Evolutionary conservation across 2,888 invertebrate genomes (phyloP).

Genomic region (Trachelus iudaicus): DNA sequence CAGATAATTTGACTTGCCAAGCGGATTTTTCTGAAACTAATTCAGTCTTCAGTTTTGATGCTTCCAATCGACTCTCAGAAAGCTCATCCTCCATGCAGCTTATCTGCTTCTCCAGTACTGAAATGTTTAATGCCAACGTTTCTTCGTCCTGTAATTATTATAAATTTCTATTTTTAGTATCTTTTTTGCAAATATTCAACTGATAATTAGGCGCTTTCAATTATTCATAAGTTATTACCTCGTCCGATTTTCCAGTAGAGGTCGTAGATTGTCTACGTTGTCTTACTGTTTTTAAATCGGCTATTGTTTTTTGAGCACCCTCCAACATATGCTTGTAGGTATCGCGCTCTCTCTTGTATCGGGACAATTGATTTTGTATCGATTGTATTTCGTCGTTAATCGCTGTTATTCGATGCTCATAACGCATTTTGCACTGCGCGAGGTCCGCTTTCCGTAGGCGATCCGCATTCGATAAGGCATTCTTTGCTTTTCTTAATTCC

Average conservation of each 20-base stretch:
- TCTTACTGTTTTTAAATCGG: conserved; percentile 74
- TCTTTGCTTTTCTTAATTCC: conserved; percentile 78
- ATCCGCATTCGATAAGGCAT: conserved; percentile 75
- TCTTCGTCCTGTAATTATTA: conserved; percentile 72
- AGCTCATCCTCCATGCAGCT: conserved; percentile 89
- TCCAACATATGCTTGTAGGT: conserved; percentile 91
- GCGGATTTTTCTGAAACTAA: conserved; percentile 89
- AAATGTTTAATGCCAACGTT: conserved; percentile 74
- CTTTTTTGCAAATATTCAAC: not conserved
- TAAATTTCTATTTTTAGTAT: not conserved
- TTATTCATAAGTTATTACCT: conserved; percentile 65
- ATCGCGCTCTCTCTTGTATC: conserved; percentile 89
- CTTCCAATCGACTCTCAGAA: conserved; percentile 83
- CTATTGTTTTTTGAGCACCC: conserved; percentile 85
- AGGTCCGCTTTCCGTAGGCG: conserved; percentile 82
- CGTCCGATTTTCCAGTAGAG: conserved; percentile 80
- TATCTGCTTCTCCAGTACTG: conserved; percentile 83
- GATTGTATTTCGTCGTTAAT: conserved; percentile 86
- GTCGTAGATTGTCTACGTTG: conserved; percentile 59
- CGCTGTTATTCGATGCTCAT: conserved; percentile 85
- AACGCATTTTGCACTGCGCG: conserved; percentile 83
- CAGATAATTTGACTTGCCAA: conserved; percentile 86
- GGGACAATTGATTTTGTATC: conserved; percentile 78
- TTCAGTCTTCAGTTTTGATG: conserved; percentile 87
- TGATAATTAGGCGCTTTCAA: conserved; percentile 6